Evolutionary conservation across 2,113 vertebrate species (phyloP).

Genomic region (Todiramphus chloris): DNA sequence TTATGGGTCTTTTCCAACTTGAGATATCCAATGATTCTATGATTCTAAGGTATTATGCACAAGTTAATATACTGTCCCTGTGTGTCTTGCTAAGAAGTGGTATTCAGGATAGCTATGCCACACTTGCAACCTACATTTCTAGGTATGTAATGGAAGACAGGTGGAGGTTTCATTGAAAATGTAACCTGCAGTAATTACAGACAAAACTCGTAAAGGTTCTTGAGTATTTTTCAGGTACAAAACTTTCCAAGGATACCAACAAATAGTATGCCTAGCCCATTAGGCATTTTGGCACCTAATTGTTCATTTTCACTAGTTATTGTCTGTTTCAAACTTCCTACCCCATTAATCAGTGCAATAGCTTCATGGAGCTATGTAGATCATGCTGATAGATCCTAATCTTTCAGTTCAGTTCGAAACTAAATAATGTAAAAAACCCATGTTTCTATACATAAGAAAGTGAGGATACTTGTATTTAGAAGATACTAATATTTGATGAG

Average conservation of each 20-base stretch:
- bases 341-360: neutral
- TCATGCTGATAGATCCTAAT: neutral
- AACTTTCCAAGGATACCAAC: neutral
- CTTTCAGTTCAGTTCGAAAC: neutral
- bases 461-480: neutral
- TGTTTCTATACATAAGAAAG: neutral
- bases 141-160: neutral
- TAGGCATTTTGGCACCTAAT: neutral
- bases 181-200: rapidly evolving
- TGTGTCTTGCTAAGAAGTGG: neutral
- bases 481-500: neutral
- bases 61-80: neutral
- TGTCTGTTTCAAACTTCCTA: neutral
- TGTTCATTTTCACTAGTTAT: neutral
- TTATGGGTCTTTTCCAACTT: neutral
- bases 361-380: neutral
- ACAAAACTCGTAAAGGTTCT: neutral
- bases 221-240: neutral
- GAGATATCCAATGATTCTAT: too few relatives aligned
- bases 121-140: neutral
- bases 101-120: neutral
- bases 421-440: neutral
- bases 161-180: neutral
- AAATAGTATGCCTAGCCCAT: neutral
- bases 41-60: neutral